Percentiles rank a stretch among this genome's conserved stretches.
Conservation (phyloP, 2,113 vertebrate genomes). For the Megalops atlanticus region DNA sequence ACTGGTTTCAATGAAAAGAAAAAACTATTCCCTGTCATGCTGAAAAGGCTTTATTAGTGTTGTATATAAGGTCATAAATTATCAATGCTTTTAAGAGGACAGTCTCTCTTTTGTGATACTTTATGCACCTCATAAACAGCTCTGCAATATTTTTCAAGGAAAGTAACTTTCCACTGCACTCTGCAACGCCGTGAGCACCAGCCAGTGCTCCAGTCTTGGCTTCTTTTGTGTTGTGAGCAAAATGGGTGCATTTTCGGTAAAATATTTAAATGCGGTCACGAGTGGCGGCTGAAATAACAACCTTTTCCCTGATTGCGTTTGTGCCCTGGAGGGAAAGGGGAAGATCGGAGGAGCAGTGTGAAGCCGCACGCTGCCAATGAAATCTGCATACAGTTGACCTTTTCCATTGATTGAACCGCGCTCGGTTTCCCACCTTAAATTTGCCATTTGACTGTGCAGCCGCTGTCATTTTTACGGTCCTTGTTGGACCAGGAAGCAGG, state of each 20-base stretch:
- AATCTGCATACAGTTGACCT: constrained; percentile 72
- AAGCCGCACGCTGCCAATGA: constrained; percentile 16
- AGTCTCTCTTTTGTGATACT: constrained; percentile 47
- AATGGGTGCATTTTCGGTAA: constrained; percentile 35
- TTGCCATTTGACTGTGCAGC: background rate
- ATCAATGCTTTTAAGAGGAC: constrained; percentile 24
- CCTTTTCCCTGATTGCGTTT: constrained; percentile 62
- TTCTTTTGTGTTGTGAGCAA: constrained; percentile 24
- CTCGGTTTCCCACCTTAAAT: constrained; percentile 28
- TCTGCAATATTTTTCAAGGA: constrained; percentile 45
- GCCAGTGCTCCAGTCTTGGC: background rate
- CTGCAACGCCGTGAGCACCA: constrained; percentile 40
- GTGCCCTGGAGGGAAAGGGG: constrained; percentile 44
- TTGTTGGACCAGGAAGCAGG: background rate
- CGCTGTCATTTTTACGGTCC: background rate
- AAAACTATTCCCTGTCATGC: background rate
- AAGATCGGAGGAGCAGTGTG: constrained; percentile 27
- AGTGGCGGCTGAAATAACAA: constrained; percentile 58
- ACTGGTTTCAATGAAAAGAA: background rate
- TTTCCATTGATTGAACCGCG: constrained; percentile 68
- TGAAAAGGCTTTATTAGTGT: background rate
- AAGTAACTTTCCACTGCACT: constrained; percentile 53
- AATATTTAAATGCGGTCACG: constrained; percentile 65
- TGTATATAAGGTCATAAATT: constrained; percentile 1
- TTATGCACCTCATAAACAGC: constrained; percentile 43